phyloP scores from a whole-genome alignment of 2,797 vertebrate genomes.

The Galagoides demidoff region DNA sequence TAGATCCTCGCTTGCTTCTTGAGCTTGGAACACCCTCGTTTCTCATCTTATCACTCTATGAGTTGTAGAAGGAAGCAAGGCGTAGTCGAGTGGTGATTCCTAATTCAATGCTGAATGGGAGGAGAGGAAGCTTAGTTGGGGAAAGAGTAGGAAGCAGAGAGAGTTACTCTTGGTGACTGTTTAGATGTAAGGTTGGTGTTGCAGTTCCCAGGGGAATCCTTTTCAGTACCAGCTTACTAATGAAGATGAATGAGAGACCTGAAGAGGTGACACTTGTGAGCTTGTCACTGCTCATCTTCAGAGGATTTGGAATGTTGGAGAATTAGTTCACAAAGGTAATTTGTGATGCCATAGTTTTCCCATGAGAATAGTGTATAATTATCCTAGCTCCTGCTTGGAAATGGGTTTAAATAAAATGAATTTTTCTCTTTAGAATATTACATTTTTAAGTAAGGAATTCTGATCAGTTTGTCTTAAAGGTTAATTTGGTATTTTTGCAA shows the following conservation, averaged over 20 bases:
- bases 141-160: neutral
- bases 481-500: constrained; percentile 3
- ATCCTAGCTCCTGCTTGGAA: neutral
- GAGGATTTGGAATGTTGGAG: constrained; percentile 24
- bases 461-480: neutral
- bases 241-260: constrained; percentile 35
- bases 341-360: constrained; percentile 50
- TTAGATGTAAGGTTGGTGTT: neutral
- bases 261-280: neutral
- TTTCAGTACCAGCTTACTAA: constrained; percentile 31
- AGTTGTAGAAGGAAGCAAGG: neutral
- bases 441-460: constrained; percentile 31
- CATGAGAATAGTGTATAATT: neutral
- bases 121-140: neutral
- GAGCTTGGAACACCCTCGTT: neutral
- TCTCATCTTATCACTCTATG: neutral
- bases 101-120: neutral
- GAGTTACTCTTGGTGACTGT: neutral
- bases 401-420: neutral
- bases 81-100: neutral
- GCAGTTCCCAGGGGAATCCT: constrained; percentile 23
- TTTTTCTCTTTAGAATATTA: constrained; percentile 33
- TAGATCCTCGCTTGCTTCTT: neutral
- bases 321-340: constrained; percentile 16
- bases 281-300: neutral